Conservation (phyloP, 2,888 invertebrate species). For the Deilephila porcellus region DNA sequence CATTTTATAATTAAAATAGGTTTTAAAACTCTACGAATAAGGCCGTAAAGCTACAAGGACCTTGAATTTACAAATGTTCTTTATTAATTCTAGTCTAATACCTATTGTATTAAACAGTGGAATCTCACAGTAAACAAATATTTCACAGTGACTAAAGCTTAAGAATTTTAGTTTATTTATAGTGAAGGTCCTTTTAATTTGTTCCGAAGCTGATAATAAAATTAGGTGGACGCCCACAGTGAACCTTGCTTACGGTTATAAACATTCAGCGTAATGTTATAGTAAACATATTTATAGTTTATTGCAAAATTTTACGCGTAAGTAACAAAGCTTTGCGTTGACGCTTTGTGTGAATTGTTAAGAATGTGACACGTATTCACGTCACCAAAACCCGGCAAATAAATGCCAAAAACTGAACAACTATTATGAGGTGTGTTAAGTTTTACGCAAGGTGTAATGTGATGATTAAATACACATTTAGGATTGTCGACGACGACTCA, state of each 20-base stretch:
- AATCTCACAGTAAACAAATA: not conserved
- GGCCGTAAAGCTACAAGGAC: no score
- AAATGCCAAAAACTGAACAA: not conserved
- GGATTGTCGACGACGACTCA: no score
- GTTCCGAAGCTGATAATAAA: conserved; percentile 25
- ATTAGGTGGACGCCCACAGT: conserved; percentile 19
- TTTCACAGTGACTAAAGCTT: conserved; percentile 11
- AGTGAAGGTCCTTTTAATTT: conserved; percentile 30
- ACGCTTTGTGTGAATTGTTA: conserved; percentile 7
- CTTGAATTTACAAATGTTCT: not conserved
- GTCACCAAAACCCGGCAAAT: not conserved
- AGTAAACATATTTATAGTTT: conserved; percentile 19
- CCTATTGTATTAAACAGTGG: not conserved
- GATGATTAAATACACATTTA: no score
- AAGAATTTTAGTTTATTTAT: not conserved
- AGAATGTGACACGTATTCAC: not conserved
- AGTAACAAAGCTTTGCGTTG: not conserved
- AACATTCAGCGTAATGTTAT: conserved; percentile 24
- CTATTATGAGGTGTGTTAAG: not conserved
- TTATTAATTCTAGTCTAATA: not conserved
- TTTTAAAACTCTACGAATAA: no score
- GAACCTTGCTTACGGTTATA: conserved; percentile 23
- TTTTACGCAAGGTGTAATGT: not conserved
- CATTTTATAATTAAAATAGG: no score
- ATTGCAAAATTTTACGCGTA: conserved; percentile 5